Base-by-base conservation (phyloP, 2,888 invertebrate species). In the Thysanoteuthis rhombus region DNA sequence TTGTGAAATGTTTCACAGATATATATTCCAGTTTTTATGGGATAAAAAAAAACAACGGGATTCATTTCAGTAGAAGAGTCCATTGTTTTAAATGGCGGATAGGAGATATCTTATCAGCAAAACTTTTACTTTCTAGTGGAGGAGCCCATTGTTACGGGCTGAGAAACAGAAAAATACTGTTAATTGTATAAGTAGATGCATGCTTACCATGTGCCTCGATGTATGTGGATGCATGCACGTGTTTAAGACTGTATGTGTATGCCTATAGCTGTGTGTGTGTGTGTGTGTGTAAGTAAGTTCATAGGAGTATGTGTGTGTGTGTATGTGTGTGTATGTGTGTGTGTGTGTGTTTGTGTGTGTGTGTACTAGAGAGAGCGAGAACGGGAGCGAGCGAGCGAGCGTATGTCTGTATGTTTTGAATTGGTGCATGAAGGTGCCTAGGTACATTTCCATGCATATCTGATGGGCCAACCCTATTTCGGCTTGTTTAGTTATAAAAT, bases 351-450 rank as follows among this genome's bases (percentile, higher is more conserved):
- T 4, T 3, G 2, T n/a, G 4, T 10, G n/a, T 75, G n/a, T 58
- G 8, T n/a, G 58, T 32, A 58, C 25, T 32, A 32, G 8, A 58
- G 25, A 58, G 25, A 58, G n/a, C n/a, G 25, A 12, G 42, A 42
- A 12, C 75, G 75, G n/a, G 75, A 3, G n/a, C n/a, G 75, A 8
- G 75, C n/a, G 75, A 3, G n/a, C 36, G 75, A 1, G 75, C 36
- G 75, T n/a, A 12, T 2, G 36, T 75, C n/a, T n/a, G 75, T 75
- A 12, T 25, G n/a, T 75, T 75, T 75, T 75, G 75, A 75, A 75
- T 75, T 75, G 75, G 75, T 75, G 75, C 75, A 75, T 75, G 75
- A 75, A 75, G 75, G 75, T 75, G 75, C 75, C 75, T 75, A n/a
- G n/a, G 75, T 75, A 75, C 75, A 75, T n/a, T 75, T 75, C 75